Evolutionary conservation across 2,888 invertebrate genomes (phyloP).

Genomic region (Orchesellides sinensis): DNA sequence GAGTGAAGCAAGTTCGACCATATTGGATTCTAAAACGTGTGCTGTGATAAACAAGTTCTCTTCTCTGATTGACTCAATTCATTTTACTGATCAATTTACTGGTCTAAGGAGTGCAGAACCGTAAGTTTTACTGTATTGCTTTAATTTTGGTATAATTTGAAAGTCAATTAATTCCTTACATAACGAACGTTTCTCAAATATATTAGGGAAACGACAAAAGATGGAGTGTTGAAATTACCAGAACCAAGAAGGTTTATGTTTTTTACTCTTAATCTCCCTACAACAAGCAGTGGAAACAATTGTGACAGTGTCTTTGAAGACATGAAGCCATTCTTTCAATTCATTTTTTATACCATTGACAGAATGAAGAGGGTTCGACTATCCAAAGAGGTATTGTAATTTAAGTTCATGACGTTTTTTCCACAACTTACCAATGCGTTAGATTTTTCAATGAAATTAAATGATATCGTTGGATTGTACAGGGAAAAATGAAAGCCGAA

Average conservation of each 20-base stretch:
- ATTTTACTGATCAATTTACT: slow-evolving; percentile 97
- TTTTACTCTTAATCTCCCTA: slow-evolving; percentile 86
- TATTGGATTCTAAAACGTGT: slow-evolving; percentile 89
- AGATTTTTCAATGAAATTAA: background rate
- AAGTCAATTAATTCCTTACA: background rate
- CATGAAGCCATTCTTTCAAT: slow-evolving; percentile 87
- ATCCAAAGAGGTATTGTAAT: slow-evolving; percentile 88
- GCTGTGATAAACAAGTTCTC: slow-evolving; percentile 87
- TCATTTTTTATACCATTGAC: slow-evolving; percentile 95
- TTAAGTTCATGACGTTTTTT: too few species aligned
- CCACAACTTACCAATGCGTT: background rate
- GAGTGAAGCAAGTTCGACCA: slow-evolving; percentile 88
- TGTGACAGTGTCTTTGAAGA: slow-evolving; percentile 85
- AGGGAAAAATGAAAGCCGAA: slow-evolving; percentile 94
- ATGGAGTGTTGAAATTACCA: slow-evolving; percentile 79
- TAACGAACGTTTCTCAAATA: too few species aligned
- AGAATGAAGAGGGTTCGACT: slow-evolving; percentile 91
- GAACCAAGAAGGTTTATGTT: slow-evolving; percentile 89
- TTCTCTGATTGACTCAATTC: slow-evolving; percentile 93
- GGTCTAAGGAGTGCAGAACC: slow-evolving; percentile 92
- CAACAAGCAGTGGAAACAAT: slow-evolving; percentile 81
- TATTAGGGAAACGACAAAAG: slow-evolving; percentile 72
- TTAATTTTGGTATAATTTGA: background rate
- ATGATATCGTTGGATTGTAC: slow-evolving; percentile 68
- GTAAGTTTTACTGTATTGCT: slow-evolving; percentile 78